These are phyloP conservation scores for Chanos chanos DNA, from an alignment of 2,797 vertebrate genomes.

Conservation along the genomic window DNA sequence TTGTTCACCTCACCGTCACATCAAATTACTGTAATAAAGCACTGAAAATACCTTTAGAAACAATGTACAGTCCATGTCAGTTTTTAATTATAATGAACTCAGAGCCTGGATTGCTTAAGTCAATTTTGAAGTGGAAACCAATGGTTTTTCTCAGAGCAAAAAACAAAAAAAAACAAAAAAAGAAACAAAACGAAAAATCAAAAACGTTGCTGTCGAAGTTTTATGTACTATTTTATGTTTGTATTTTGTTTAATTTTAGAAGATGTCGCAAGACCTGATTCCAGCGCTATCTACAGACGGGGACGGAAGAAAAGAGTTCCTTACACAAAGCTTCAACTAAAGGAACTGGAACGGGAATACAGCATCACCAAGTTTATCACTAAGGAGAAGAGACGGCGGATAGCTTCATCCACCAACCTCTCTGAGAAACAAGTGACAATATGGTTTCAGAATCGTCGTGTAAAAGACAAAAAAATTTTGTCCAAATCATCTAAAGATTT, in stretches of 20 bases:
- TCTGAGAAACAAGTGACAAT: conserved; percentile 84
- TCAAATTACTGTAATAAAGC: too few species aligned
- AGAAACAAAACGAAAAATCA: too few species aligned
- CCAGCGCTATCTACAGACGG: conserved; percentile 69
- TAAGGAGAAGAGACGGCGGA: conserved; percentile 93
- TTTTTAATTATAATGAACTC: too few species aligned
- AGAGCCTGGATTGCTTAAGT: too few species aligned
- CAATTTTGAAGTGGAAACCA: too few species aligned
- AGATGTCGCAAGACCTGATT: conserved; percentile 74
- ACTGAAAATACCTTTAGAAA: too few species aligned
- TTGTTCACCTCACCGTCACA: too few species aligned
- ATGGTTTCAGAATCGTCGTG: conserved; percentile 86
- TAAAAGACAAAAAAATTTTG: conserved; percentile 79
- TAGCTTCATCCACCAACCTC: conserved; percentile 81
- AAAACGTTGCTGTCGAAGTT: too few species aligned
- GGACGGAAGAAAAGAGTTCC: conserved; percentile 82
- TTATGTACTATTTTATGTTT: too few species aligned
- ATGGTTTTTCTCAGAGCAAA: too few species aligned
- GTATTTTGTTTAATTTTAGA: conserved; percentile 53
- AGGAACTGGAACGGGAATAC: conserved; percentile 93
- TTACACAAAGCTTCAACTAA: conserved; percentile 80
- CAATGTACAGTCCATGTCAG: too few species aligned
- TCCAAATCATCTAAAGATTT: conserved; percentile 45
- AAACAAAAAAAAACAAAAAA: too few species aligned
- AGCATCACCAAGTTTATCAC: conserved; percentile 96